Percentiles rank a stretch among this genome's conserved stretches.
Evolutionary conservation across 2,888 invertebrate species (phyloP).

Genomic region (Clistopyga incitator): DNA sequence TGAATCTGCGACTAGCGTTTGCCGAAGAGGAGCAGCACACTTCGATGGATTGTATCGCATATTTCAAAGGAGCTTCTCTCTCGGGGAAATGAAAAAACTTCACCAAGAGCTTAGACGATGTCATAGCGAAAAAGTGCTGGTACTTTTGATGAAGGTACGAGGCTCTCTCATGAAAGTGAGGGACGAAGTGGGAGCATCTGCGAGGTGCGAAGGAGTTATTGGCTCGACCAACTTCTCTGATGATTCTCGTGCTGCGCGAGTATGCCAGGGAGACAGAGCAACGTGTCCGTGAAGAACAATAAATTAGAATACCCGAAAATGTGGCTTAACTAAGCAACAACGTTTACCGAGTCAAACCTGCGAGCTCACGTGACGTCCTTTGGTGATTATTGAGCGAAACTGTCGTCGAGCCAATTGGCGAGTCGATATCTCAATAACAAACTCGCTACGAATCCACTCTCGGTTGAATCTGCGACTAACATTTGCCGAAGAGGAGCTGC

Average conservation of each 20-base stretch:
- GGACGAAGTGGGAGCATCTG: background rate
- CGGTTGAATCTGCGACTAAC: background rate
- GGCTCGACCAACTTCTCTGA: background rate
- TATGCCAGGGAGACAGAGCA: background rate
- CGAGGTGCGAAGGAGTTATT: constrained; percentile 3
- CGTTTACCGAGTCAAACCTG: background rate
- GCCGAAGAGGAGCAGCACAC: too few relatives aligned
- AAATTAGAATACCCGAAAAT: constrained; percentile 2
- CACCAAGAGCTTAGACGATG: background rate
- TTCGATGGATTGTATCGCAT: constrained; percentile 12
- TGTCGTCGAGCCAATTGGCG: background rate
- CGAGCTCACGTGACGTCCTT: background rate
- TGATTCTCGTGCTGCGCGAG: background rate
- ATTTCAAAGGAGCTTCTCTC: background rate
- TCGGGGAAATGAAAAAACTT: constrained; percentile 46
- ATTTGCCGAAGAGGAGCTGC: too few relatives aligned
- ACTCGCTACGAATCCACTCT: background rate
- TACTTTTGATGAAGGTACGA: background rate
- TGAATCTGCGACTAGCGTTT: background rate
- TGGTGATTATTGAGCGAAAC: background rate
- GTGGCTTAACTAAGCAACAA: background rate
- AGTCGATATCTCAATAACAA: constrained; percentile 20
- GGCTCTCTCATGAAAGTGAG: constrained; percentile 18
- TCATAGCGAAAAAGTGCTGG: constrained; percentile 12
- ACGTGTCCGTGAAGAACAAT: constrained; percentile 12